Conservation (phyloP, 2,113 vertebrate species). For the Tachysurus fulvidraco region DNA sequence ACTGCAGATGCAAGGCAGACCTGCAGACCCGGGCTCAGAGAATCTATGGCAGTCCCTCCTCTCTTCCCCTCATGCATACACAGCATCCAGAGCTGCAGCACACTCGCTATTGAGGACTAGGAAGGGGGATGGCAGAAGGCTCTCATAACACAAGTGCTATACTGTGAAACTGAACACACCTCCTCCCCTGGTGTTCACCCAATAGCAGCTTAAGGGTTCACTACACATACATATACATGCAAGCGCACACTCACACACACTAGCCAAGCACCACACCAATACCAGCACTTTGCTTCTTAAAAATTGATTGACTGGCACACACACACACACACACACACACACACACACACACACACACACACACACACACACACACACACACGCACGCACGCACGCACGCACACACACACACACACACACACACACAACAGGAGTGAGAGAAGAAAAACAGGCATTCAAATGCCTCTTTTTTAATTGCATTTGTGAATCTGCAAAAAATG, state of each 20-base stretch:
- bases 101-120: constrained; percentile 50
- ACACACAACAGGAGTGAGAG: neutral
- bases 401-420: neutral
- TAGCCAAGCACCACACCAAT: constrained; percentile 33
- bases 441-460: neutral
- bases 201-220: constrained; percentile 46
- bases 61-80: constrained; percentile 35
- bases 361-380: neutral
- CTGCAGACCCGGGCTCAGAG: constrained; percentile 41
- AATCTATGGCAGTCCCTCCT: constrained; percentile 40
- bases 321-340: neutral
- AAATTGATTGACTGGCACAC: constrained; percentile 4
- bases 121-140: constrained; percentile 50
- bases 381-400: neutral
- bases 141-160: constrained; percentile 52
- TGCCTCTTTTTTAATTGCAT: neutral
- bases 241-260: neutral
- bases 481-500: neutral
- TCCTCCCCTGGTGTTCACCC: constrained; percentile 38
- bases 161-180: constrained; percentile 55
- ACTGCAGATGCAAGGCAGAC: constrained; percentile 50
- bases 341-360: neutral
- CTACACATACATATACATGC: constrained; percentile 18
- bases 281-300: neutral
- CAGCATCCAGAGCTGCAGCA: constrained; percentile 42